Conservation (phyloP, 2,113 vertebrate species). For the Phyllostomus discolor region DNA sequence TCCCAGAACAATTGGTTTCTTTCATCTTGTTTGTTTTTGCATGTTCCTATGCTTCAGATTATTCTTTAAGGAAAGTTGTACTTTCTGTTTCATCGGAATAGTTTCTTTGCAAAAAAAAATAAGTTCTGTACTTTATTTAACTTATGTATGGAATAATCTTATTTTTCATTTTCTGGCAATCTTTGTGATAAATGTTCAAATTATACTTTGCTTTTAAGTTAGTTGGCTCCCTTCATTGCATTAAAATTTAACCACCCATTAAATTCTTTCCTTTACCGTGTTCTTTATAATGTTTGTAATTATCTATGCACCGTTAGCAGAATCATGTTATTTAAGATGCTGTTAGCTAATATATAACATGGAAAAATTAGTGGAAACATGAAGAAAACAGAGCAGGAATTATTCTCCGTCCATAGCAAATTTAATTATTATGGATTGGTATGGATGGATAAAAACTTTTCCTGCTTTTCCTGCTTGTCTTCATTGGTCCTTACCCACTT, state of each 20-base stretch:
- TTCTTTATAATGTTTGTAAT: not conserved
- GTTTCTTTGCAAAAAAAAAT: not conserved
- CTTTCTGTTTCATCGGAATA: not conserved
- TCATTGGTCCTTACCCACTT: not conserved
- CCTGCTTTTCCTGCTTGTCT: not conserved
- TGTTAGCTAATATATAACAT: not conserved
- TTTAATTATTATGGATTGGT: not conserved
- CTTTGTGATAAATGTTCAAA: slow-evolving; percentile 6
- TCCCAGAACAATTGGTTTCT: not conserved
- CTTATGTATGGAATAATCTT: not conserved
- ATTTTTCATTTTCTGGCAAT: not conserved
- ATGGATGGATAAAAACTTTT: not conserved
- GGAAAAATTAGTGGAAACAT: not conserved
- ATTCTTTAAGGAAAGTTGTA: not conserved
- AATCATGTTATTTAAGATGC: not conserved
- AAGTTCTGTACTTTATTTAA: not conserved
- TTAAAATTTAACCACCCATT: not conserved
- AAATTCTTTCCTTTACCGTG: not conserved
- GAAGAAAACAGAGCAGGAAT: not conserved
- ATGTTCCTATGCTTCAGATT: not conserved
- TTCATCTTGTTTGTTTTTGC: slow-evolving; percentile 14
- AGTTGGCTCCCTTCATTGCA: not conserved
- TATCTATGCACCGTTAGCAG: not conserved
- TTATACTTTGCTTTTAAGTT: slow-evolving; percentile 17
- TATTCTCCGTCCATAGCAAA: not conserved